A percentile compares a stretch with the other conserved stretches of the same genome.
phyloP scores from a whole-genome alignment of 2,888 invertebrate genomes.

The Agrotis segetum region DNA sequence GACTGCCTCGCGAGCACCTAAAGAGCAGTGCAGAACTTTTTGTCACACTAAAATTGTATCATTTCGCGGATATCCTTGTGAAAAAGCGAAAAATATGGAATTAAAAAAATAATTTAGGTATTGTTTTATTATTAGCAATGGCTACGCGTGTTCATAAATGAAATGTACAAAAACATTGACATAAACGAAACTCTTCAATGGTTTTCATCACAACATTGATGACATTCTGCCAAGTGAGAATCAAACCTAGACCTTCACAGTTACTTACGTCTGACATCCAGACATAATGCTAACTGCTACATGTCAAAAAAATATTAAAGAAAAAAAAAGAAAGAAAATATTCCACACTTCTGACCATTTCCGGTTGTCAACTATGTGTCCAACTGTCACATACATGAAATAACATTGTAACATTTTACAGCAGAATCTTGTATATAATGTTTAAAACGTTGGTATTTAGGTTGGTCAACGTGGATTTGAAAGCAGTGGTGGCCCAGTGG shows the following conservation, averaged over 20 bases:
- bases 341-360: conserved; percentile 33
- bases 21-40: too few species aligned
- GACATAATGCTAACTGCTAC: not conserved
- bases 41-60: too few species aligned
- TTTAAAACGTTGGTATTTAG: conserved; percentile 37
- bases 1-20: too few species aligned
- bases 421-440: conserved; percentile 20
- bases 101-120: too few species aligned
- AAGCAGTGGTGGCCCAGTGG: too few species aligned
- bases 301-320: conserved; percentile 28
- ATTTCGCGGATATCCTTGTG: too few species aligned
- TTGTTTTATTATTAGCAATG: too few species aligned
- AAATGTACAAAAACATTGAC: too few species aligned
- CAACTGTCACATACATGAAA: conserved; percentile 51
- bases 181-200: too few species aligned
- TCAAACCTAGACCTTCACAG: conserved; percentile 29
- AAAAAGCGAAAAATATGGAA: too few species aligned
- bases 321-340: conserved; percentile 31
- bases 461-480: conserved; percentile 19
- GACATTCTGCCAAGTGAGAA: not conserved
- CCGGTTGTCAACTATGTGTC: conserved; percentile 53
- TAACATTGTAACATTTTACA: conserved; percentile 46
- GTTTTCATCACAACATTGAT: not conserved
- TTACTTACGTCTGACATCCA: not conserved
- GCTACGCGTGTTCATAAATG: too few species aligned